Conservation (phyloP, 2,797 vertebrate species). For the Pangasius djambal region DNA sequence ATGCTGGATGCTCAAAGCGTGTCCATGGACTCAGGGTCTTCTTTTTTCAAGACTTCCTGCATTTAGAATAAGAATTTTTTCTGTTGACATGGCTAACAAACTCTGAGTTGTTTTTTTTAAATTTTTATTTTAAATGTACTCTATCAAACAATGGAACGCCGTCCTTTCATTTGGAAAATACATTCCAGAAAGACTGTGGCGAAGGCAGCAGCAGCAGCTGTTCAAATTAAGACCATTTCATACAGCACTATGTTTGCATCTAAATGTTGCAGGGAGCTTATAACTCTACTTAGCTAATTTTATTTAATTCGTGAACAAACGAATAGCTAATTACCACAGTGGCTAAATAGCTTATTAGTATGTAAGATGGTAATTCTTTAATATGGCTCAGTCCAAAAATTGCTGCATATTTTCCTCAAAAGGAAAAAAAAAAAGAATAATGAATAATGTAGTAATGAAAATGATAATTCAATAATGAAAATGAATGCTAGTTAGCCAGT, state of each 20-base stretch:
- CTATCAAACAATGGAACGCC: background rate
- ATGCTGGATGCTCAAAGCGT: background rate
- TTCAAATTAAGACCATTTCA: background rate
- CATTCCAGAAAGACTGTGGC: background rate
- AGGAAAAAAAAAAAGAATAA: background rate
- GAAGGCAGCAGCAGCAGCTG: background rate
- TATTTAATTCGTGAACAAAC: too few relatives aligned
- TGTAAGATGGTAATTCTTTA: background rate
- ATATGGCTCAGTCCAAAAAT: background rate
- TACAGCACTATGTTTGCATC: background rate
- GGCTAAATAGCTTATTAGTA: background rate
- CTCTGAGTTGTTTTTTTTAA: too few relatives aligned
- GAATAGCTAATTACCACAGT: too few relatives aligned
- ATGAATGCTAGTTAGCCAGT: background rate
- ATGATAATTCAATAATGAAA: background rate
- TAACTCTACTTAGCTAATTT: background rate
- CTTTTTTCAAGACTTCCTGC: background rate
- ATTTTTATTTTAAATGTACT: background rate
- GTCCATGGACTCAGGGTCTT: background rate
- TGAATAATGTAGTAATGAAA: too few relatives aligned
- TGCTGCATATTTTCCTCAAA: background rate
- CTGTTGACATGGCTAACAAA: background rate
- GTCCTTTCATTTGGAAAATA: background rate
- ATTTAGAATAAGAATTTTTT: background rate
- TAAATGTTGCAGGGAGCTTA: background rate